Percentiles rank a stretch among this genome's conserved stretches.
phyloP scores from a whole-genome alignment of 2,888 invertebrate species.

The Orthosia gracilis region DNA sequence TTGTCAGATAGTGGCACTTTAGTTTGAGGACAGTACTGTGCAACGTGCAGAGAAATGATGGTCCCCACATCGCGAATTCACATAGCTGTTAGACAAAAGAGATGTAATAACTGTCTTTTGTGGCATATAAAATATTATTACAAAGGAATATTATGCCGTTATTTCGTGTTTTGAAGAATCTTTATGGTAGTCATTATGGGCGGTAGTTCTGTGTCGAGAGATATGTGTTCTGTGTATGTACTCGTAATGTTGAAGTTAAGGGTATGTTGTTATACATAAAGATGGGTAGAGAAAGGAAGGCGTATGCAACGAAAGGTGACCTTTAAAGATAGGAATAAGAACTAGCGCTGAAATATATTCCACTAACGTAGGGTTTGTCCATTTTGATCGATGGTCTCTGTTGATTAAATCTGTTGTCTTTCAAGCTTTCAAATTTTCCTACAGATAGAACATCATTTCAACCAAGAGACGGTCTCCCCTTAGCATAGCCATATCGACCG shows the following conservation, averaged over 20 bases:
- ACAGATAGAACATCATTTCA: no score
- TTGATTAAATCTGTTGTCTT: no score
- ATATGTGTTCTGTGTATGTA: background rate
- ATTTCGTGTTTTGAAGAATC: conserved; percentile 50
- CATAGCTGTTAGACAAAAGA: conserved; percentile 56
- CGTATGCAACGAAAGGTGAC: background rate
- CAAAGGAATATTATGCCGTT: conserved; percentile 37
- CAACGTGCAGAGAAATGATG: conserved; percentile 55
- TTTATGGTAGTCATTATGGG: conserved; percentile 50
- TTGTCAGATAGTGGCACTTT: no score
- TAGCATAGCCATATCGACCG: no score
- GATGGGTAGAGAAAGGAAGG: no score
- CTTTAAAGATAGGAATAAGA: background rate
- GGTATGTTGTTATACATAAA: background rate
- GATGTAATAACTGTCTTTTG: conserved; percentile 58
- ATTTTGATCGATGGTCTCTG: no score
- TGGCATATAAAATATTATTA: conserved; percentile 47
- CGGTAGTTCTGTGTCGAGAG: conserved; percentile 23
- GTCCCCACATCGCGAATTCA: conserved; percentile 49
- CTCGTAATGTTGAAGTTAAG: conserved; percentile 20
- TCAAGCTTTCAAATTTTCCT: no score
- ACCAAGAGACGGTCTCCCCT: no score
- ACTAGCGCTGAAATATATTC: background rate
- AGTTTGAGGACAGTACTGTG: conserved; percentile 41
- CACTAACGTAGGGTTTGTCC: no score